Evolutionary conservation across 2,113 vertebrate species (phyloP).

Genomic region (Acanthochromis polyacanthus): DNA sequence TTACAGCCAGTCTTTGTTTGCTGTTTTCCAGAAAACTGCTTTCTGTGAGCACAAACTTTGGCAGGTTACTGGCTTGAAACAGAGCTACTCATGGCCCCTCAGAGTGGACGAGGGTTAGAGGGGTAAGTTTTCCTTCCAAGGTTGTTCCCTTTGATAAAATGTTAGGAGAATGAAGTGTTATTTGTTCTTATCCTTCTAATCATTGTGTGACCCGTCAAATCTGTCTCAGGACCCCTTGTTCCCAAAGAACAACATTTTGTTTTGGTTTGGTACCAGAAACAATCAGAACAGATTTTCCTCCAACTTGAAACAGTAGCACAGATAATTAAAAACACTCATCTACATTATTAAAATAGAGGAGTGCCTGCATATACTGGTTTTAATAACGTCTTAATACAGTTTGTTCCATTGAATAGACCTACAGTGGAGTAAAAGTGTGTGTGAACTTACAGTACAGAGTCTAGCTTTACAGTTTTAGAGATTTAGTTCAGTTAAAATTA

Average conservation of each 20-base stretch:
- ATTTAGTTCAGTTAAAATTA: no score
- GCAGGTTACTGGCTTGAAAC: no score
- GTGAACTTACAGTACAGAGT: background rate
- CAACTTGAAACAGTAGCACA: slow-evolving; percentile 11
- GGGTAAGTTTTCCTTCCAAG: background rate
- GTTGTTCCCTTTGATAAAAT: background rate
- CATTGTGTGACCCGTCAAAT: background rate
- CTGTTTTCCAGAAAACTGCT: background rate
- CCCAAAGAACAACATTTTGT: background rate
- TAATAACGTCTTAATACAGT: background rate
- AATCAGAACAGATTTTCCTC: background rate
- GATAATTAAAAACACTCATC: background rate
- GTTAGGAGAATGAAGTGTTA: background rate
- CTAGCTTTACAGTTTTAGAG: no score
- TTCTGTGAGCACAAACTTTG: background rate
- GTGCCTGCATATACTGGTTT: background rate
- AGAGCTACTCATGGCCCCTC: background rate
- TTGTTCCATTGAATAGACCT: background rate
- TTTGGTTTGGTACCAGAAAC: slow-evolving; percentile 1
- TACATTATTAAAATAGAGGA: background rate
- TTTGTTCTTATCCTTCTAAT: background rate
- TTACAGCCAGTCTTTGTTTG: background rate
- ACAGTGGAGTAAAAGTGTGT: background rate
- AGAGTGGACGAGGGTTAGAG: background rate
- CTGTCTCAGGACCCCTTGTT: background rate